A percentile compares a stretch with the other conserved stretches of the same genome.
phyloP scores from a whole-genome alignment of 2,113 vertebrate genomes.

The Python bivittatus region DNA sequence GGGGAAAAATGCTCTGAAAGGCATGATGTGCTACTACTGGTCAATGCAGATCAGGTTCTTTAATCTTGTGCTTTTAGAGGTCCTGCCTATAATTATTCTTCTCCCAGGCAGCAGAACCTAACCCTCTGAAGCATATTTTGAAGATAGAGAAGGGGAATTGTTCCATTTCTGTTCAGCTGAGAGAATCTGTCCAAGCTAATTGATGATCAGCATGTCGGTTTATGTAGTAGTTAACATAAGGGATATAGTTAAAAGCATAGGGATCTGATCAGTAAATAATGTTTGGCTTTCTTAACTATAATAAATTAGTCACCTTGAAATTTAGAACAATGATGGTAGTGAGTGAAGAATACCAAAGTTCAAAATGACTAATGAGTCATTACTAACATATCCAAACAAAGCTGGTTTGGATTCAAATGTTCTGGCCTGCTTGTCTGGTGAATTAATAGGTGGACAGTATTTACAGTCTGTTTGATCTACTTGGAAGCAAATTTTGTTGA shows the following conservation, averaged over 20 bases:
- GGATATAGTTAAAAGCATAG: not conserved
- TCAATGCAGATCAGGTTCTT: no score
- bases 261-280: not conserved
- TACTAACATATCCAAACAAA: not conserved
- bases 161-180: no score
- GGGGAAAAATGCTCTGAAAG: not conserved
- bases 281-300: not conserved
- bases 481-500: not conserved
- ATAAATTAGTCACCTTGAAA: not conserved
- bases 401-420: not conserved
- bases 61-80: no score
- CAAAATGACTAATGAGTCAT: not conserved
- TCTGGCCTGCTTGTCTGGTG: not conserved
- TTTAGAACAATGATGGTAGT: not conserved
- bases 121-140: not conserved
- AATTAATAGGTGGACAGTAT: not conserved
- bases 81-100: no score
- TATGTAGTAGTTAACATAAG: not conserved
- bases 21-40: no score
- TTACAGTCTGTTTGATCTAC: not conserved
- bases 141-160: no score
- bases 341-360: not conserved
- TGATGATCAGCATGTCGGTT: not conserved
- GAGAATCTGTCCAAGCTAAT: not conserved
- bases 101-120: not conserved